phyloP scores from a whole-genome alignment of 1,140 invertebrate species.

The Kradibia gibbosae region DNA sequence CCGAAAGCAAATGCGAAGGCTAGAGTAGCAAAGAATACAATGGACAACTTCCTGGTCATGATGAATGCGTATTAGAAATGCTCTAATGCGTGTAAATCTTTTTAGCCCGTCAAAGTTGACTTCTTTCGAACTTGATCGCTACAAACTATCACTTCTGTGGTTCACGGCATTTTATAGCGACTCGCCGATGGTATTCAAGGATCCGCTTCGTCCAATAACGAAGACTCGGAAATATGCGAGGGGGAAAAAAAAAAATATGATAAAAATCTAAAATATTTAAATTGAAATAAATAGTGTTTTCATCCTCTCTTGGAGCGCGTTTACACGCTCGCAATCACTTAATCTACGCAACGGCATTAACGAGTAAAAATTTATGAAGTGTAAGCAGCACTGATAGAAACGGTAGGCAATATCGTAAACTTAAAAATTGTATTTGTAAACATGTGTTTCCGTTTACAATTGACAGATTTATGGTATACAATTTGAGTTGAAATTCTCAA shows the following conservation, averaged over 20 bases:
- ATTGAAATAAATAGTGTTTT: no score
- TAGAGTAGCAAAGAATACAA: background rate
- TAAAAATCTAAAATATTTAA: no score
- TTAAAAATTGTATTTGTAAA: no score
- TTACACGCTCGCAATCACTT: no score
- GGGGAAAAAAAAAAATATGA: constrained; percentile 17
- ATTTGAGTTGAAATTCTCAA: no score
- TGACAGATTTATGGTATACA: no score
- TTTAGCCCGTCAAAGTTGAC: background rate
- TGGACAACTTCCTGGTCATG: background rate
- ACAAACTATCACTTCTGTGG: constrained; percentile 21
- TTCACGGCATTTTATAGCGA: constrained; percentile 30
- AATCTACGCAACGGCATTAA: no score
- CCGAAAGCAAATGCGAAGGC: background rate
- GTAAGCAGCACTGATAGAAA: no score
- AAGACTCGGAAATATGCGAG: background rate
- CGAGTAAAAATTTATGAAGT: no score
- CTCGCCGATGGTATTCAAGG: constrained; percentile 4
- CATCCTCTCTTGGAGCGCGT: no score
- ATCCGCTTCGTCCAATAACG: background rate
- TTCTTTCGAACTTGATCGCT: constrained; percentile 16
- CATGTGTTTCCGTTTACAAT: no score
- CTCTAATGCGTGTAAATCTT: background rate
- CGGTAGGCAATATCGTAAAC: no score
- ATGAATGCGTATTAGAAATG: background rate